phyloP scores from a whole-genome alignment of 2,797 vertebrate species.

The Poeciliopsis gracilis region DNA sequence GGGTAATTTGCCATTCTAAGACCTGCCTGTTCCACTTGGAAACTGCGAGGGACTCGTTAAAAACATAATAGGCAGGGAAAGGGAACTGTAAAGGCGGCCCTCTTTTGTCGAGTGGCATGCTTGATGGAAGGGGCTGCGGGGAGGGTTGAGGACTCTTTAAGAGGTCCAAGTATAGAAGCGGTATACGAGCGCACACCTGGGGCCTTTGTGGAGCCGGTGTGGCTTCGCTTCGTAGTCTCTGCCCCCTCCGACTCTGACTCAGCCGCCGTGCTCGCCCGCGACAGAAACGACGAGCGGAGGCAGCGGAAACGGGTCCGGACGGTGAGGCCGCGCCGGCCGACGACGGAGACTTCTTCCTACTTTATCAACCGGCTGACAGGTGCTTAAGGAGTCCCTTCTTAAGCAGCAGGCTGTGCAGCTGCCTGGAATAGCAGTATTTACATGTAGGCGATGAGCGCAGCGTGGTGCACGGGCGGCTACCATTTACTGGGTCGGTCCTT shows the following conservation, averaged over 20 bases:
- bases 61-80: slow-evolving; percentile 68
- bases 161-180: slow-evolving; percentile 64
- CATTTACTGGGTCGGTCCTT: slow-evolving; percentile 49
- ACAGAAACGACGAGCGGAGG: neutral
- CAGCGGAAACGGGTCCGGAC: slow-evolving; percentile 17
- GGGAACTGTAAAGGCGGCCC: slow-evolving; percentile 59
- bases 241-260: slow-evolving; percentile 13
- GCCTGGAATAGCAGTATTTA: slow-evolving; percentile 57
- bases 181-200: slow-evolving; percentile 70
- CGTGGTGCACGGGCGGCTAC: slow-evolving; percentile 34
- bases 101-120: slow-evolving; percentile 63
- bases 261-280: neutral
- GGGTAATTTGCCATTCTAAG: slow-evolving; percentile 79
- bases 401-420: slow-evolving; percentile 45
- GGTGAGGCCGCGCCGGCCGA: slow-evolving; percentile 26
- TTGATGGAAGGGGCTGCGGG: slow-evolving; percentile 62
- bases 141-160: slow-evolving; percentile 64
- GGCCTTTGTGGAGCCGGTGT: slow-evolving; percentile 50
- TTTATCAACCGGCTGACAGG: slow-evolving; percentile 72
- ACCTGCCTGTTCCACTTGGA: slow-evolving; percentile 73
- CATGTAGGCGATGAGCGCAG: slow-evolving; percentile 39
- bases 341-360: slow-evolving; percentile 60
- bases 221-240: slow-evolving; percentile 7
- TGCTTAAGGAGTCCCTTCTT: slow-evolving; percentile 50
- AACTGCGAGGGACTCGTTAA: slow-evolving; percentile 73